Base-by-base conservation (phyloP, 2,888 invertebrate genomes). In the Argyresthia albistria region DNA sequence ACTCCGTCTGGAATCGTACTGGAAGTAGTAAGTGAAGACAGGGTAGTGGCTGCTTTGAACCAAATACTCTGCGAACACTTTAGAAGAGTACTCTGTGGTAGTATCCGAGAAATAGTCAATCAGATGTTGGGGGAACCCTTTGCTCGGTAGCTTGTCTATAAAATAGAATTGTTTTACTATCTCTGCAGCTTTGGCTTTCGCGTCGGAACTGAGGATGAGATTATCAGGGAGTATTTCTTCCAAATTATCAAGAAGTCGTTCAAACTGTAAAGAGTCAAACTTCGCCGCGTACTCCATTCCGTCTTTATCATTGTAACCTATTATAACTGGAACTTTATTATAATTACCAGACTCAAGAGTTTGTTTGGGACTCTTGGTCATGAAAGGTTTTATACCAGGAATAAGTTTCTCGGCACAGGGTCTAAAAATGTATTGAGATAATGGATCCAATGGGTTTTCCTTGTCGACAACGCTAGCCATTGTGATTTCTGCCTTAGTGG, bases 221-320 rank as follows among this genome's bases (percentile, higher is more conserved):
- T 56, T 53, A 25, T 54, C 53, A 6, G 56, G 56, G 37, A 56
- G 16, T 4, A 48, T 35, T 11, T 43, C 42, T 15, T 48, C 51
- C 25, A 56, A 54, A 35, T 56, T 37, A 7, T 47, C 45, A 14
- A 53, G 42, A 2, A 54, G 43, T 16, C 35, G 42, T 15, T 48
- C 14, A 9, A 16, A 46, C 6, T 50, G 35, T 35, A 11, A 39
- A 14, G 48, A 43, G n/a, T 53, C 49, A 43, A 37, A 48, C 7
- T 57, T 45, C 12, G 56, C 54, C 8, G 67, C 65, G 59, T 65
- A 67, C 50, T 54, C 56, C 16, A 71, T 65, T 0, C 71, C 73
- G 60, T 73, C 73, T 57, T 58, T 65, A 52, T 66, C 56, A 57
- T 67, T 70, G 51, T 63, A 68, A 1, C 73, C 73, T 11, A 66